Base-by-base conservation (phyloP, 2,113 vertebrate species). In the Plotosus lineatus region DNA sequence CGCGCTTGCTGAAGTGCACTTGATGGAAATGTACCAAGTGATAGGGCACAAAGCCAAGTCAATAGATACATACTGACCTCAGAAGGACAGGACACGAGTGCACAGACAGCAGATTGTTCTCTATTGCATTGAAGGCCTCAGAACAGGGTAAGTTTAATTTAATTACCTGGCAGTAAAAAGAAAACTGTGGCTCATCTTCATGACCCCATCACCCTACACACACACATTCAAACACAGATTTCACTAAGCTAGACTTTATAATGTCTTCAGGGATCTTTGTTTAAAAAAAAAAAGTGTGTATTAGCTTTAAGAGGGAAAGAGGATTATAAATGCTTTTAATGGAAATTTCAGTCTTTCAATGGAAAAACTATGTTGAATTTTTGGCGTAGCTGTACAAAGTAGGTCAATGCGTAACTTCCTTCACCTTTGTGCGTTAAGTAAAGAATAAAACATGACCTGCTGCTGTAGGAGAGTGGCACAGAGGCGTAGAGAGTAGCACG, bases 61-160 rank as follows among this genome's bases (percentile, higher is more conserved):
- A 69, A 71, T 46, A 33, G 83, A 82, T 65, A 78, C 79, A 60
- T 77, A 61, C 77, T 84, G 91, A 89, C 90, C 86, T 88, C 88
- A 61, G 65, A 89, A 90, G 87, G 84, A 80, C 82, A 77, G 51
- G 26, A 19, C 75, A 11, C 53, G 75, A 53, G 81, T 82, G 77
- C 80, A 85, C 15, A 86, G 83, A 82, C 9, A 85, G 80, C 82
- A 91, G 87, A 91, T 92, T 87, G 89, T 72, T 66, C 84, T 89
- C 90, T 89, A 90, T 91, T 86, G 65, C 66, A 88, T 89, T 92
- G 31, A 77, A 65, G 82, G 89, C 86, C 85, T 93, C 91, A 88
- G 92, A 93, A 92, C 92, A 87, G 89, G 86, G 87, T 86, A 88
- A 83, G 78, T 93, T 92, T 90, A 89, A 90, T 68, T 85, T 88